phyloP scores from a whole-genome alignment of 2,888 invertebrate genomes.

The Drosophila macrospina region DNA sequence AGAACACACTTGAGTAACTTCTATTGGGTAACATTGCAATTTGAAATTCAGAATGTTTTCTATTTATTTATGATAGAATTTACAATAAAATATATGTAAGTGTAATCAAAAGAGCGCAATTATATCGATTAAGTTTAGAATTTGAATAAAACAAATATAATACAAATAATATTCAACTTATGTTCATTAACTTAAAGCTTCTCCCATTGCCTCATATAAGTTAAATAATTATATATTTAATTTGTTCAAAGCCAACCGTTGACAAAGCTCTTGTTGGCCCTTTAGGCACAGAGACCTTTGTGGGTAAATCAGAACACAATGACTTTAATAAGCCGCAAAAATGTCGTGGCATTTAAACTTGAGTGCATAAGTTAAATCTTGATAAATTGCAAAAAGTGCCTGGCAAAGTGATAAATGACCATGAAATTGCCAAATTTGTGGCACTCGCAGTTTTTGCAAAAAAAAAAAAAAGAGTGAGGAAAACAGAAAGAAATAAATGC shows the following conservation, averaged over 20 bases:
- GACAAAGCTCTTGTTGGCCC: conserved; percentile 9
- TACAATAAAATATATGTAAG: background rate
- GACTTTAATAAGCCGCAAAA: conserved; percentile 37
- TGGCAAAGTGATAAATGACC: conserved; percentile 75
- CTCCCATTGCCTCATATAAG: background rate
- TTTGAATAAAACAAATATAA: too few relatives aligned
- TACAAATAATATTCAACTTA: too few relatives aligned
- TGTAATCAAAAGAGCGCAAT: background rate
- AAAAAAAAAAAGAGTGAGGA: background rate
- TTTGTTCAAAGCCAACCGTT: conserved; percentile 15
- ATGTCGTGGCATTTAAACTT: conserved; percentile 49
- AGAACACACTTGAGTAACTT: too few relatives aligned
- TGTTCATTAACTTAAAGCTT: too few relatives aligned
- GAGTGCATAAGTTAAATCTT: conserved; percentile 71
- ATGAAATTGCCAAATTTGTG: conserved; percentile 74
- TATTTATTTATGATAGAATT: background rate
- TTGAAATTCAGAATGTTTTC: background rate
- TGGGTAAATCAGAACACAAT: conserved; percentile 47
- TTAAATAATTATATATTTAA: conserved; percentile 4
- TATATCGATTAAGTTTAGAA: too few relatives aligned
- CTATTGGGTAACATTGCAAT: too few relatives aligned
- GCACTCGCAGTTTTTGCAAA: conserved; percentile 12
- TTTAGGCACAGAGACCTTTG: conserved; percentile 1
- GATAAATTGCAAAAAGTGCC: conserved; percentile 76
- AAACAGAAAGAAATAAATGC: conserved; percentile 1